Conservation (phyloP, 2,888 invertebrate genomes). For the Isotomurus palustris region DNA sequence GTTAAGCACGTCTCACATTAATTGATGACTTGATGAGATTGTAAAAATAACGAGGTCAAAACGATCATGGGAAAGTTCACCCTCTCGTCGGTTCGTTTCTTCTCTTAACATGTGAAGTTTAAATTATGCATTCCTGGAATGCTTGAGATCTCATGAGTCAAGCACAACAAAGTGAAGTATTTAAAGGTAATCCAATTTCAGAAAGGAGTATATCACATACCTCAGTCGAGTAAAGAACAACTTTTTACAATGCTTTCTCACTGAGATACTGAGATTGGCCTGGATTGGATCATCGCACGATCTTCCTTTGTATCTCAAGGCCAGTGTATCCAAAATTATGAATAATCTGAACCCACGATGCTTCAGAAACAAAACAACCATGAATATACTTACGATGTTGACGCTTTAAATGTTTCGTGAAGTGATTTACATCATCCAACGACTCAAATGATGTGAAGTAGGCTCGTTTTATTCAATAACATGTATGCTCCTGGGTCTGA, state of each 20-base stretch:
- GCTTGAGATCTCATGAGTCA: background rate
- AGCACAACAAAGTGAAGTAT: background rate
- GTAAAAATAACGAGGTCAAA: slow-evolving; percentile 11
- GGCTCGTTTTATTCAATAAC: background rate
- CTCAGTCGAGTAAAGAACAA: background rate
- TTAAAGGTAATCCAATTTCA: slow-evolving; percentile 10
- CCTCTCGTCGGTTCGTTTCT: slow-evolving; percentile 3
- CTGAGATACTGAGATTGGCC: background rate
- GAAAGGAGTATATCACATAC: slow-evolving; percentile 1
- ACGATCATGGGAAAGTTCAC: slow-evolving; percentile 12
- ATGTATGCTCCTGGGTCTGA: slow-evolving; percentile 1
- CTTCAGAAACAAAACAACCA: no score
- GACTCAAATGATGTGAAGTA: background rate
- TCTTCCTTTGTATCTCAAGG: background rate
- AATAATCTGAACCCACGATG: no score
- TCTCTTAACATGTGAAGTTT: slow-evolving; percentile 4
- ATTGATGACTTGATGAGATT: no score
- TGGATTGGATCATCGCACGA: slow-evolving; percentile 8
- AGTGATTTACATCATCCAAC: no score
- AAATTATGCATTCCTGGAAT: slow-evolving; percentile 16
- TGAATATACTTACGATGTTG: no score
- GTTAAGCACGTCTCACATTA: no score
- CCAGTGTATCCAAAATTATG: no score
- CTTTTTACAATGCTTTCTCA: background rate
- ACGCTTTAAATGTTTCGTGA: no score